Conservation (phyloP, 2,888 invertebrate species). For the Hydropsyche betteni region DNA sequence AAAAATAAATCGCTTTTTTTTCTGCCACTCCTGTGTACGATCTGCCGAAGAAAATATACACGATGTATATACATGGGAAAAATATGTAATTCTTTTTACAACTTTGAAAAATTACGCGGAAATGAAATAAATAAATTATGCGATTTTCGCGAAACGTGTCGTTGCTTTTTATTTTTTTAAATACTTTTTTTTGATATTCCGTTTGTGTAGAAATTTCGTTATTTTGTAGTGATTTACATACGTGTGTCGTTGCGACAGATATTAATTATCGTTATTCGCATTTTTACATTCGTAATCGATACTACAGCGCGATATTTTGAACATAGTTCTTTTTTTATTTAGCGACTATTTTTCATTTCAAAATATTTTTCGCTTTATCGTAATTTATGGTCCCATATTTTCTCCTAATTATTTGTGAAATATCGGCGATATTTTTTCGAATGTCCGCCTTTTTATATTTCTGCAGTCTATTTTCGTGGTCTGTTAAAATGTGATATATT, state of each 20-base stretch:
- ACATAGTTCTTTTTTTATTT: no score
- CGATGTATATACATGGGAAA: neutral
- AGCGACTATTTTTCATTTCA: no score
- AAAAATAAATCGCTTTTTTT: constrained; percentile 6
- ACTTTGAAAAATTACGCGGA: constrained; percentile 21
- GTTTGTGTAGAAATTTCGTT: neutral
- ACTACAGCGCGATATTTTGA: no score
- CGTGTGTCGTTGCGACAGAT: constrained; percentile 2
- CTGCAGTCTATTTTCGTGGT: no score
- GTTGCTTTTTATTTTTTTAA: neutral
- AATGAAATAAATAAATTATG: constrained; percentile 8
- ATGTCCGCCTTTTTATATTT: no score
- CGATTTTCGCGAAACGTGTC: constrained; percentile 7
- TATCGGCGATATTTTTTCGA: no score
- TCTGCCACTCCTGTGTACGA: neutral
- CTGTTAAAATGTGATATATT: no score
- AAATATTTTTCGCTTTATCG: no score
- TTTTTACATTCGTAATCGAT: no score
- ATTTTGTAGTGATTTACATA: neutral
- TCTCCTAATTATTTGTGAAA: no score
- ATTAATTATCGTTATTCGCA: constrained; percentile 1
- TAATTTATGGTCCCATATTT: no score
- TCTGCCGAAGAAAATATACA: neutral
- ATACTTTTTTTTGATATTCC: no score
- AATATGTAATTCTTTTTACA: neutral